Evolutionary conservation across 2,113 vertebrate genomes (phyloP), one percentile per base, ranked within the genome.

Genomic region (Xenopus laevis): DNA sequence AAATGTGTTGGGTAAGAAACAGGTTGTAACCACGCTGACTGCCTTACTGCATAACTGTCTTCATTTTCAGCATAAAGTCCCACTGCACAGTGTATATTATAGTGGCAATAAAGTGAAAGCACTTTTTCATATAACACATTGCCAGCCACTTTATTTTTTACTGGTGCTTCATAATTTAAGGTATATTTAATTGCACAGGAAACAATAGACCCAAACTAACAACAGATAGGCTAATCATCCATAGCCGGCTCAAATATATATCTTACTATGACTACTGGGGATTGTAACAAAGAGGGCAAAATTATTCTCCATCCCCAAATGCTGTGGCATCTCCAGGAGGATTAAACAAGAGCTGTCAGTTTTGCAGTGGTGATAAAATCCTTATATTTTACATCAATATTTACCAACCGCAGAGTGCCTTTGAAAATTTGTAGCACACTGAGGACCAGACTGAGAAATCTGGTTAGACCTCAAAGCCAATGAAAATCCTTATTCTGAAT

Each of bases 111-210:
- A 73, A 65, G 52, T 23, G 52, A 58, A 73, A 73, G 62, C 62
- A 58, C 52, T 73, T 65, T 50, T 73, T 58, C 60, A 63, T 73
- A 65, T 73, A 73, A 65, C 71, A 73, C 62, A 65, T 16, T 57
- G 23, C 17, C 66, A 68, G 21, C 2, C 27, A 68, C 55, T 73
- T 55, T 55, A 8, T 62, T 65, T 73, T 71, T 73, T 73, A 65
- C 71, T 57, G 40, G 44, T 65, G 62, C 61, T 57, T 73, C 64
- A 64, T 64, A 44, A 72, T 72, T 65, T 65, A 72, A 52, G 71
- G 62, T 73, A 65, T 73, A 65, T 52, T 57, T 65, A 73, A 73
- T 65, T 65, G 53, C 50, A 57, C 60, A 17, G 50, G 18, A 65
- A 65, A 53, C 52, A 55, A n/a, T 47, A 65, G 40, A n/a, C 64